Base-by-base conservation (phyloP, 2,888 invertebrate genomes). In the Tenthredo notha region DNA sequence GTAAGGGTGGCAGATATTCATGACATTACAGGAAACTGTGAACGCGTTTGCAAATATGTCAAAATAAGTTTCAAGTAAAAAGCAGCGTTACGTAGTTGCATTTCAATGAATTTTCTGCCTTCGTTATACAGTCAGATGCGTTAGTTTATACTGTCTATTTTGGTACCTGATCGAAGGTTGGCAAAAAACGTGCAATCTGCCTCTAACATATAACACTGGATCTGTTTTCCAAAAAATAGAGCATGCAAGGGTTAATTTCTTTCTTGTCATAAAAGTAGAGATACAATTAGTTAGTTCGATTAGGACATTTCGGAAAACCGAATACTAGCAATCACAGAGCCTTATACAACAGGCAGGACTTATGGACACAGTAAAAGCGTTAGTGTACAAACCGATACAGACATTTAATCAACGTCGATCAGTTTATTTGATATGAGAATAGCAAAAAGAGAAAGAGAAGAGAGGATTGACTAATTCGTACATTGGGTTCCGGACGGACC, bases 1-100 rank as follows among this genome's bases (percentile, higher is more conserved):
- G 91, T 98, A 96, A 21, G 95, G 95, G 89, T 98, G 97, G 92
- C 98, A 99, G 90, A 97, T 96, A 88, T 96, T 95, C 85, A 97
- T 95, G 50, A 96, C 95, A 91, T 96, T 95, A 93, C 98, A 98
- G 37, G 95, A 95, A 87, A 95, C 96, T 96, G 94, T 88, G 95
- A 95, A 91, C 86, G 82, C 89, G 88, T 65, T 50, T 54, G 82
- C 65, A 58, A 84, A 21, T 7, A 54, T 15, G n/a, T 40, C 10
- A 47, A 58, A 40, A 61, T 78, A 37, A 58, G 6, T n/a, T 37
- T 29, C 5, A 12, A 70, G 29, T 70, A 70, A 7, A 70, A 37
- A 70, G 29, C 12, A 72, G 21, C 72, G n/a, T 21, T 33, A 70
- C 7, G 3, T 70, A 33, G 70, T 6, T 18, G 33, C 18, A 18